Conservation (phyloP, 2,113 vertebrate species). For the Stegostoma tigrinum region DNA sequence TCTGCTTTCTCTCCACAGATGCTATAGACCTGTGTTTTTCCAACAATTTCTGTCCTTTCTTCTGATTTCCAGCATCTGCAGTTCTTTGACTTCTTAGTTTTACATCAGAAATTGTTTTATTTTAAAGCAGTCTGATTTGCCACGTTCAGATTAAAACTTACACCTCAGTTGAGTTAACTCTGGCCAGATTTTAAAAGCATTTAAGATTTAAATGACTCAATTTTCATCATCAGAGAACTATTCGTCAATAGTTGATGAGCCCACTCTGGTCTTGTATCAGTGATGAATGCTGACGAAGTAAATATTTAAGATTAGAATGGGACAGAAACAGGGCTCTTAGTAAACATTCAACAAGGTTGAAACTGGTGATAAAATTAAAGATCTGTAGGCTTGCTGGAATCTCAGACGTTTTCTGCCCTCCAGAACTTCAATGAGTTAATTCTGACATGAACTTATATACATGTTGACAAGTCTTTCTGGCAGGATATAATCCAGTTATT, state of each 20-base stretch:
- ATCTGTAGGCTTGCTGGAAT: background rate
- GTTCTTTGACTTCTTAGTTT: no score
- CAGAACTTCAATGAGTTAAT: background rate
- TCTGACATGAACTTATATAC: background rate
- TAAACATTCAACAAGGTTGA: background rate
- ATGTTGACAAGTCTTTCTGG: background rate
- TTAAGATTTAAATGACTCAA: background rate
- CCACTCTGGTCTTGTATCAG: background rate
- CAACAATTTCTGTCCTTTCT: no score
- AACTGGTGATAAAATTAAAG: background rate
- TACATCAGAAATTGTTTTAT: background rate
- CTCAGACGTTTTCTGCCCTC: background rate
- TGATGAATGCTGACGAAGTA: background rate
- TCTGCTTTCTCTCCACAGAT: no score
- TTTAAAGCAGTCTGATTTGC: background rate
- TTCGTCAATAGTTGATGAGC: background rate
- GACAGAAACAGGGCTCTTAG: background rate
- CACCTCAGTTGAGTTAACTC: background rate
- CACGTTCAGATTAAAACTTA: background rate
- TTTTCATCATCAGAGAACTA: background rate
- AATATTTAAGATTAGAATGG: background rate
- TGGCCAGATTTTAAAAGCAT: background rate
- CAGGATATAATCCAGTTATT: background rate
- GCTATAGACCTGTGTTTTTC: no score
- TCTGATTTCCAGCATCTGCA: no score